Conservation (phyloP, 2,113 vertebrate species). For the Dipodomys ordii region DNA sequence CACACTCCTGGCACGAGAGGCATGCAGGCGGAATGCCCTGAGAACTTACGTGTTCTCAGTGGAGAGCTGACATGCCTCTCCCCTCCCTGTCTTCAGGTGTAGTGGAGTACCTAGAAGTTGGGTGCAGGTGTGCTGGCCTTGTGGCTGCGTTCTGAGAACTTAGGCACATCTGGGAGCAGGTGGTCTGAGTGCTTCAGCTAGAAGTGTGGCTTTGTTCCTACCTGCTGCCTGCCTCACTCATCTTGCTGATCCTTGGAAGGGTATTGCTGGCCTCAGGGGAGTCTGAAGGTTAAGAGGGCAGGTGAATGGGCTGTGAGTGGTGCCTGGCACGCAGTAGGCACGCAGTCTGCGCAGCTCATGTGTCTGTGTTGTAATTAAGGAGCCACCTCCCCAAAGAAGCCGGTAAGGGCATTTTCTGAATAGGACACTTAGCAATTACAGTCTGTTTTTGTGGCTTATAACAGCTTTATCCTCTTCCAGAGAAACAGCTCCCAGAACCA, state of each 20-base stretch:
- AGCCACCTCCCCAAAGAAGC: not conserved
- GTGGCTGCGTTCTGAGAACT: too few species aligned
- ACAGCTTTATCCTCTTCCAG: conserved; percentile 81
- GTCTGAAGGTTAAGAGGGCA: not conserved
- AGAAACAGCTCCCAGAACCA: conserved; percentile 82
- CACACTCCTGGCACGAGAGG: not conserved
- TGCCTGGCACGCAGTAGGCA: rapidly evolving
- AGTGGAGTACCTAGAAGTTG: rapidly evolving
- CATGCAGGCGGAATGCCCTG: not conserved
- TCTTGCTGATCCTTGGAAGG: not conserved
- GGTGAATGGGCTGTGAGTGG: not conserved
- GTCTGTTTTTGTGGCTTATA: not conserved
- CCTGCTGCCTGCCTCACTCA: not conserved
- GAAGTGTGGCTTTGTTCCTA: not conserved
- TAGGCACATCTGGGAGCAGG: too few species aligned
- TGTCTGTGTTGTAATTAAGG: not conserved
- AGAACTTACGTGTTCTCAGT: rapidly evolving
- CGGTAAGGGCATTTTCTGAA: not conserved
- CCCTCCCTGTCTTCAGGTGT: rapidly evolving
- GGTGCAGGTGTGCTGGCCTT: not conserved
- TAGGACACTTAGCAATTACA: not conserved
- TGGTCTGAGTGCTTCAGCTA: not conserved
- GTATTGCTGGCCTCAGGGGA: not conserved
- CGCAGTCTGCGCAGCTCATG: rapidly evolving
- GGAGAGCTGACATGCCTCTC: not conserved